phyloP scores from a whole-genome alignment of 2,113 vertebrate genomes.

The Stictonetta naevosa region DNA sequence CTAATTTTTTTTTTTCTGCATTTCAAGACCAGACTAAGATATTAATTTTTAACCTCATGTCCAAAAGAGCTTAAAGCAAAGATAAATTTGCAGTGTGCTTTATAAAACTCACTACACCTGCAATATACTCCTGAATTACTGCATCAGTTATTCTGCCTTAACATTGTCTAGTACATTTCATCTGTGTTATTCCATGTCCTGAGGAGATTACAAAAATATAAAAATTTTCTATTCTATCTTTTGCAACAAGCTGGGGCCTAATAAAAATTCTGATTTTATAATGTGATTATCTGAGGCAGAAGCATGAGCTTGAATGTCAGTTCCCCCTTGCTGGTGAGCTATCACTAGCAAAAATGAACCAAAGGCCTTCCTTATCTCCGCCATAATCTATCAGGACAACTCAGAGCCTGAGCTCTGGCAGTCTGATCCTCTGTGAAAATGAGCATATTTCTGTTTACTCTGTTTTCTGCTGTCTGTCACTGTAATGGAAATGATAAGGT shows the following conservation, averaged over 20 bases:
- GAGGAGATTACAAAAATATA: not conserved
- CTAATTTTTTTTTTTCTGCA: not conserved
- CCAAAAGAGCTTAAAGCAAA: not conserved
- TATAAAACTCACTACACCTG: not conserved
- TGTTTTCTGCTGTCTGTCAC: not conserved
- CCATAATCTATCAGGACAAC: not conserved
- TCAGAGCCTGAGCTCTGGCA: not conserved
- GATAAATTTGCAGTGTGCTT: not conserved
- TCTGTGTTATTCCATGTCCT: not conserved
- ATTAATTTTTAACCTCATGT: not conserved
- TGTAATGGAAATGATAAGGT: not conserved
- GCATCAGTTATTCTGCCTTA: not conserved
- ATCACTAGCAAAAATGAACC: not conserved
- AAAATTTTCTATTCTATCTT: not conserved
- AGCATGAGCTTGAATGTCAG: not conserved
- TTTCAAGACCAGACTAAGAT: not conserved
- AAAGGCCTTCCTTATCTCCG: not conserved
- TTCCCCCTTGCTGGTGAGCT: not conserved
- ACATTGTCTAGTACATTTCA: not conserved
- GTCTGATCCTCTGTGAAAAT: not conserved
- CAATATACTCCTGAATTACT: not conserved
- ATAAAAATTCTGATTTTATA: not conserved
- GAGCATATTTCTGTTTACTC: not conserved
- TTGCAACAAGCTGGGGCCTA: not conserved
- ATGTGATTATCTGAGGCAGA: not conserved